These are phyloP conservation scores for Scaptomyza flava DNA, from an alignment of 2,888 invertebrate species.

Conservation along the genomic window DNA sequence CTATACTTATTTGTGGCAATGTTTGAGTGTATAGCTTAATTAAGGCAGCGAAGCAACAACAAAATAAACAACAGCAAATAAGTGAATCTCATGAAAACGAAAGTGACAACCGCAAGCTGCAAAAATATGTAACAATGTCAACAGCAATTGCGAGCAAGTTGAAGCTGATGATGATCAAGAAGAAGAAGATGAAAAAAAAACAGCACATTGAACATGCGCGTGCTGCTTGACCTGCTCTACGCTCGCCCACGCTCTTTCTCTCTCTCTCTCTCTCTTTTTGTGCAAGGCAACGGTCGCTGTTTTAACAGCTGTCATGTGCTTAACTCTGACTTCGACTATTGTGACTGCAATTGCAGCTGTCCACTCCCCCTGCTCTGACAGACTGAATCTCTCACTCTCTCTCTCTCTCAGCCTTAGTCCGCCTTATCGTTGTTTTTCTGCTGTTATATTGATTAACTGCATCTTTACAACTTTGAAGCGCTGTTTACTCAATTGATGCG, in stretches of 20 bases:
- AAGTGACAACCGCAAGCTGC: conserved; percentile 59
- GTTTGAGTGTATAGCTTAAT: conserved; percentile 39
- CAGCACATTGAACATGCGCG: conserved; percentile 52
- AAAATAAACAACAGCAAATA: conserved; percentile 37
- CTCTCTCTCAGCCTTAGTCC: background rate
- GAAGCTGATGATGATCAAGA: conserved; percentile 26
- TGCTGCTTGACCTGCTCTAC: conserved; percentile 68
- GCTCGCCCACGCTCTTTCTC: conserved; percentile 59
- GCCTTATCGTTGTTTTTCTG: background rate
- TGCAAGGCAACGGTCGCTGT: conserved; percentile 31
- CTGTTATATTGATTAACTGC: conserved; percentile 44
- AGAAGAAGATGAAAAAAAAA: conserved; percentile 16
- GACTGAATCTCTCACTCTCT: background rate
- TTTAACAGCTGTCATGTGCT: conserved; percentile 68
- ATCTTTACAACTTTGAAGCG: conserved; percentile 48
- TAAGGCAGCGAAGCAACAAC: conserved; percentile 36
- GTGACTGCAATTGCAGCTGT: conserved; percentile 32
- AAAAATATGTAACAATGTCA: conserved; percentile 68
- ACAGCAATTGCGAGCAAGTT: conserved; percentile 55
- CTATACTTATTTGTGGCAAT: conserved; percentile 36
- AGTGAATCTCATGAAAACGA: conserved; percentile 63
- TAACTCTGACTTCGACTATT: conserved; percentile 25
- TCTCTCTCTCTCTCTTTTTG: conserved; percentile 29
- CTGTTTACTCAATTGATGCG: conserved; percentile 39
- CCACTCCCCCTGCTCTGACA: conserved; percentile 7